Evolutionary conservation across 2,797 vertebrate species (phyloP), one percentile per base, ranked within the genome.

Genomic region (Hapalemur alaotrensis): DNA sequence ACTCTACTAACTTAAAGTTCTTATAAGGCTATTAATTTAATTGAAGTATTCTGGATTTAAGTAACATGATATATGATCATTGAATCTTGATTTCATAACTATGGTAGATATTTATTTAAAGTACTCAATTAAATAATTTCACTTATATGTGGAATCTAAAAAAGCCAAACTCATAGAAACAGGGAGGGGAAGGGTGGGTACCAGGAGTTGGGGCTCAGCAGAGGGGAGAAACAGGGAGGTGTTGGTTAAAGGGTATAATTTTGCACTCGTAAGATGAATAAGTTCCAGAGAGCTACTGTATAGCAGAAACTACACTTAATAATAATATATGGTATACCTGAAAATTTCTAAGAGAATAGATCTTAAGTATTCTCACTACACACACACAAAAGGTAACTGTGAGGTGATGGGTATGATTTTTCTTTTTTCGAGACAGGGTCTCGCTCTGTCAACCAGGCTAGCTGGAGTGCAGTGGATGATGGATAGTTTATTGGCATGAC

Each of bases 111-210:
- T 70, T 80, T 87, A 54, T 54, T 80, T 69, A 52, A 96, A 96
- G 50, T 59, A 80, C 20, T 91, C 69, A 84, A 57, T 93, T 75
- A 95, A 91, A 78, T 82, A 5, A 92, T 83, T 61, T 95, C 38
- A 76, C 13, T 87, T 52, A 22, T 4, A 83, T 9, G 22, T 76
- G 54, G 48, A 83, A 61, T 61, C 76, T 78, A 72, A 81, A 54
- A 85, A 73, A 57, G 67, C 23, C 83, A 92, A 76, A 69, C 28
- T 83, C 69, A 92, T 1, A 41, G 48, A 69, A 65, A 41, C 46
- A 82, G 43, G 18, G 28, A 73, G 59, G 5, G 72, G 22, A 59
- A 75, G 41, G 12, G 28, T 52, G 32, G 22, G 63, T 61, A 35
- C 2, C 52, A 46, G 35, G 18, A 18, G 18, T 23, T 23, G 13